phyloP scores from a whole-genome alignment of 2,888 invertebrate genomes.

The Drosophila multiciliata region DNA sequence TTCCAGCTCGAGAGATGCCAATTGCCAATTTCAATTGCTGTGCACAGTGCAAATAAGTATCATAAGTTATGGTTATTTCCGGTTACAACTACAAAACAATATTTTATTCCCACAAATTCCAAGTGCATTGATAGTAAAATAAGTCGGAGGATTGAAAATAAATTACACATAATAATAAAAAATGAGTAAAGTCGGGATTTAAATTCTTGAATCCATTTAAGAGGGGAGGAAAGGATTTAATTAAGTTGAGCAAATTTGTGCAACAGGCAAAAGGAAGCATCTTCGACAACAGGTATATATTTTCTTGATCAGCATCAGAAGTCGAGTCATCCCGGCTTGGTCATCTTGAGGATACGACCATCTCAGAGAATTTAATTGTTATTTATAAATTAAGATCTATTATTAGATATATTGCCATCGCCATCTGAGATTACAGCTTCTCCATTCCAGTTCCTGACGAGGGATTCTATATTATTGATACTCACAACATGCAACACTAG shows the following conservation, averaged over 20 bases:
- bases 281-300: background rate
- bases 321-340: background rate
- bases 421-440: no score
- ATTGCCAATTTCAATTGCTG: slow-evolving; percentile 38
- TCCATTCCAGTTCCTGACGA: no score
- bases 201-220: background rate
- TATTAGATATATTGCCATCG: no score
- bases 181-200: no score
- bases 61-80: background rate
- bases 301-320: background rate
- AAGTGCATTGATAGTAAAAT: background rate
- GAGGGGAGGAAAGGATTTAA: background rate
- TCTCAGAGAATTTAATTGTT: background rate
- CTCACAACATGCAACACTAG: no score
- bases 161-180: background rate
- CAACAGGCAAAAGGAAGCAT: background rate
- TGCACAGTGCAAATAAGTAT: slow-evolving; percentile 24
- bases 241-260: background rate
- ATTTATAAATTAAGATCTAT: no score
- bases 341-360: background rate
- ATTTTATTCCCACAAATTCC: background rate
- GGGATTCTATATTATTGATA: no score
- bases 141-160: background rate
- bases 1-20: slow-evolving; percentile 8
- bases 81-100: background rate